Base-by-base conservation (phyloP, 1,140 invertebrate species). In the Melipona quadrifasciata region DNA sequence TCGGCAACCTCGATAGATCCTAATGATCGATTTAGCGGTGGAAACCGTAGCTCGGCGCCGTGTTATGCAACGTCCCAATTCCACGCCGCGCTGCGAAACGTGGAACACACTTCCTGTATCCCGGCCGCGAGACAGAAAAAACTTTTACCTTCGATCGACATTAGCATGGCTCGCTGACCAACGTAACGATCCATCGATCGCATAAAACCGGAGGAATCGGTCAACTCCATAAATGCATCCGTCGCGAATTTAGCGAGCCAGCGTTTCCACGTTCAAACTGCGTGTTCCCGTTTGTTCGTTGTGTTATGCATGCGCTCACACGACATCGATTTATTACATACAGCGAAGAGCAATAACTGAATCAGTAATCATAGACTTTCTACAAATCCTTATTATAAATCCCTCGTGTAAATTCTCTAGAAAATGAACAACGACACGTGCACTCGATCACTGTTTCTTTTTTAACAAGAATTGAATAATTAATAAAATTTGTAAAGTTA, bases 81-180 rank as follows among this genome's bases (percentile, higher is more conserved):
- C 64, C 86, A n/a, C 39, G 10, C 53, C 39, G 10, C 39, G 67
- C 27, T 53, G 75, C 21, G 80, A 86, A 79, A 68, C 71, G n/a
- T 68, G 71, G 71, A 82, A 74, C 73, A 82, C 73, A 82, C 73
- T 87, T 78, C 53, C 82, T 64, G 82, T 55, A 77, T 61, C 65
- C 87, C 75, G 78, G 80, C 75, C 80, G 80, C 77, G 84, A 87
- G 86, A 87, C 86, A 82, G 80, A 89, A 89, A 89, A 90, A 89
- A 87, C 82, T 87, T 87, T 90, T 89, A 90, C 87, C 88, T 90
- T 90, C 88, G 79, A 84, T 84, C 88, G 88, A 27, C 81, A 82
- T 90, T 86, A 80, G 85, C 85, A 87, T 89, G 64, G 80, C 81
- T 77, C 76, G 57, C 77, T 73, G 57, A 27, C 24, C 58, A 61